Evolutionary conservation across 1,140 invertebrate genomes (phyloP), one percentile per base, ranked within the genome.

Genomic region (Stenopsyche tienmushanensis): DNA sequence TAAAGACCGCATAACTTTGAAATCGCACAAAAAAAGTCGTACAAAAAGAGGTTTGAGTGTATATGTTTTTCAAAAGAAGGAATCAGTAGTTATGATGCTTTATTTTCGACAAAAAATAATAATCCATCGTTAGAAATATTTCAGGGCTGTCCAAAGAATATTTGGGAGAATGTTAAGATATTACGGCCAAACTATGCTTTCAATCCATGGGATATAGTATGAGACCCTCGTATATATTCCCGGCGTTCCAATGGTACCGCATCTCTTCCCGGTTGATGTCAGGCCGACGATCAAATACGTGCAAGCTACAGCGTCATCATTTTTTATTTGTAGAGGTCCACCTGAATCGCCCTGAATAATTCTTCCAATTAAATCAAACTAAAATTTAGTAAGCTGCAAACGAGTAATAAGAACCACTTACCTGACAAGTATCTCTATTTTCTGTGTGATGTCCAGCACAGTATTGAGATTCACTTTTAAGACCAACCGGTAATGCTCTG

Each of bases 151-250:
- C 13, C 34, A 13, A 8, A 39, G 13, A 39, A 39, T 39, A 39
- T 8, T 39, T 39, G 13, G 7, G 10, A 10, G 9, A 23, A 52
- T 52, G 24, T 45, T n/a, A n/a, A n/a, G n/a, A n/a, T n/a, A n/a
- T 34, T 50, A 67, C 29, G 76, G 72, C 79, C 80, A 81, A n/a
- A 82, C 79, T 2, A 77, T 77, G 42, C 72, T 73, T 72, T 85
- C 83, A 41, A 88, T 85, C 85, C 85, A 88, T n/a, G 80, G 72
- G 1, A 86, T 64, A 69, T 83, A 87, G 23, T 77, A 73, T 15
- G 82, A 81, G 0, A 87, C 82, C 73, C 76, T 78, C 0, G 84
- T 84, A 70, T 87, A 87, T 2, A 87, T 74, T 0, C 79, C 84
- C 15, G 84, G 83, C 0, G 77, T 77, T 69, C 78, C 80, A 62